Base-by-base conservation (phyloP, 1,140 invertebrate species). In the Amphibalanus amphitrite region DNA sequence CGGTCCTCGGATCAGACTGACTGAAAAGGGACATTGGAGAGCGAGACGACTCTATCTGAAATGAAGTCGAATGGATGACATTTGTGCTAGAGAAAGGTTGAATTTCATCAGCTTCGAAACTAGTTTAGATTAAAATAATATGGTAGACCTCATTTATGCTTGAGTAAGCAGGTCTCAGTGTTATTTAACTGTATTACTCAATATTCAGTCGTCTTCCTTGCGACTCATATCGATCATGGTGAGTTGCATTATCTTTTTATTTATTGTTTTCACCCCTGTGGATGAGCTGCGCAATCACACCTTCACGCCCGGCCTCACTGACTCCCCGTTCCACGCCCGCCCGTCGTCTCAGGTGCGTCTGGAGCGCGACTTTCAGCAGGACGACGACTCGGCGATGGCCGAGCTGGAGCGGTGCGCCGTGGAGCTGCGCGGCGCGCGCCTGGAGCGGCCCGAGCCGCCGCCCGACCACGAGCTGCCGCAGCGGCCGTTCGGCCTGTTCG, bases 301-400 rank as follows among this genome's bases (percentile, higher is more conserved):
- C 72, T 88, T 86, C 80, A 59, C 25, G 13, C 47, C 13, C 25
- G 13, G 47, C 13, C 25, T 59, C 13, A 25, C 25, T 59, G 13
- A 15, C 47, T 13, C 25, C 13, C 47, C 13, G 47, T 59, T 59
- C 25, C 47, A 59, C 47, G 25, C 25, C 47, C 25, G 47, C 13
- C 4, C 23, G 10, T 6, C 6, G 64, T 25, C 23, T 6, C 65
- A 67, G 65, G 65, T 83, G 88, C 68, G 90, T 78, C 81, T 98
- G 67, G 92, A 95, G 79, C 91, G 92, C 79, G 91, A 97, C 81
- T 98, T 98, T 84, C 88, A 89, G 29, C 94, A 89, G 80, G 89
- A 92, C 75, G 93, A 97, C 80, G 95, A 99, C 79, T 82, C 86
- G 71, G 92, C 92, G 13, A 90, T 99, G 75, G 87, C 88, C 77